Evolutionary conservation across 2,888 invertebrate genomes (phyloP), one percentile per base, ranked within the genome.

Genomic region (Chorisops tibialis): DNA sequence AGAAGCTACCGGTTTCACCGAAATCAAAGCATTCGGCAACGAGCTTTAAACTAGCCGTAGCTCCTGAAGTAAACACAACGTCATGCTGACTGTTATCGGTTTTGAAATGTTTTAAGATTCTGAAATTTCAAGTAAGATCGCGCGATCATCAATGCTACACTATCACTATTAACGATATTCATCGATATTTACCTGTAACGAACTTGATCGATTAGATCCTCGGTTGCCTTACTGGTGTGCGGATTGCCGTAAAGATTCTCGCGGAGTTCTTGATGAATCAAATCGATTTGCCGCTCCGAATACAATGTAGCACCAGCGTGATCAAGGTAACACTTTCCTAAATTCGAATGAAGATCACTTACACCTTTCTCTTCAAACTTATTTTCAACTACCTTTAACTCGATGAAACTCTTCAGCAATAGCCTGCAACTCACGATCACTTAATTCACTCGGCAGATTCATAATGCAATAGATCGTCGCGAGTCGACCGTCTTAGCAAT

Each of bases 41-140:
- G 49, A 90, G 73, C 81, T 93, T 95, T 58, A 97, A 75, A 1
- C 93, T 85, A 18, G 86, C 87, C 19, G 97, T 96, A n/a, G 96
- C 88, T 39, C 96, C 94, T 0, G 91, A 87, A n/a, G 96, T 97
- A 73, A 98, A 98, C 67, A 98, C 85, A 1, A 98, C 85, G 63
- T 85, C 83, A 76, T 97, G 97, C 51, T 91, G 87, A 7, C 90
- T 85, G 0, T 85, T 77, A 66, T 83, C 84, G 5, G 94, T 90
- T 67, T 92, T 87, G 72, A 97, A 96, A 76, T 91, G 88, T 63
- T 85, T 81, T n/a, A 97, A 80, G 66, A 96, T 82, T 73, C 91
- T 90, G 71, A 37, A 80, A 66, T 61, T 61, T 64, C 62, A 9
- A 1, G 45, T 45, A 16, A 48, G 16, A 16, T 43, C 43, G 19